phyloP scores from a whole-genome alignment of 2,888 invertebrate species.

The Aromia moschata region DNA sequence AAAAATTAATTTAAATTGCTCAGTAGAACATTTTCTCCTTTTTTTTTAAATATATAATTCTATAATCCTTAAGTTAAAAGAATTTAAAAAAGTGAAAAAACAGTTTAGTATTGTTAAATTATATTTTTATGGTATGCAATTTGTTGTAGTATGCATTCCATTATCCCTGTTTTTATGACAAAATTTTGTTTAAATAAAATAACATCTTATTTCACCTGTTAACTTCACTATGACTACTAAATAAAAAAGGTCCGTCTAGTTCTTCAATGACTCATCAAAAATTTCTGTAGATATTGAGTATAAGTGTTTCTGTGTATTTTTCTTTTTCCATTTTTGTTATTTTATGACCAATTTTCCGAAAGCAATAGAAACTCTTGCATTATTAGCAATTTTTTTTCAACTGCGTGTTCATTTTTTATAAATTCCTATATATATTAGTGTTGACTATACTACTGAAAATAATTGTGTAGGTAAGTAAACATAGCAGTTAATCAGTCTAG shows the following conservation, averaged over 20 bases:
- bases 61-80: too few relatives aligned
- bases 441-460: slow-evolving; percentile 16
- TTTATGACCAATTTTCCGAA: slow-evolving; percentile 46
- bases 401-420: background rate
- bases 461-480: background rate
- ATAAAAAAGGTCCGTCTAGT: slow-evolving; percentile 44
- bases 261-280: slow-evolving; percentile 35
- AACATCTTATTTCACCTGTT: background rate
- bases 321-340: slow-evolving; percentile 42
- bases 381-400: background rate
- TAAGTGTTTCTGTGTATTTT: slow-evolving; percentile 40
- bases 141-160: background rate
- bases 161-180: background rate
- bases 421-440: too few relatives aligned
- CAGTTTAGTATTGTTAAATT: too few relatives aligned
- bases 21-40: too few relatives aligned
- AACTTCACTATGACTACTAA: background rate
- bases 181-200: background rate
- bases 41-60: too few relatives aligned
- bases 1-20: too few relatives aligned
- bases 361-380: slow-evolving; percentile 33
- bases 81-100: too few relatives aligned
- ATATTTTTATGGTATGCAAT: background rate
- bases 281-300: slow-evolving; percentile 42
- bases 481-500: background rate